Percentiles rank a stretch among this genome's conserved stretches.
These are phyloP conservation scores for Junonia oenone DNA, from an alignment of 2,888 invertebrate species.

Conservation along the genomic window DNA sequence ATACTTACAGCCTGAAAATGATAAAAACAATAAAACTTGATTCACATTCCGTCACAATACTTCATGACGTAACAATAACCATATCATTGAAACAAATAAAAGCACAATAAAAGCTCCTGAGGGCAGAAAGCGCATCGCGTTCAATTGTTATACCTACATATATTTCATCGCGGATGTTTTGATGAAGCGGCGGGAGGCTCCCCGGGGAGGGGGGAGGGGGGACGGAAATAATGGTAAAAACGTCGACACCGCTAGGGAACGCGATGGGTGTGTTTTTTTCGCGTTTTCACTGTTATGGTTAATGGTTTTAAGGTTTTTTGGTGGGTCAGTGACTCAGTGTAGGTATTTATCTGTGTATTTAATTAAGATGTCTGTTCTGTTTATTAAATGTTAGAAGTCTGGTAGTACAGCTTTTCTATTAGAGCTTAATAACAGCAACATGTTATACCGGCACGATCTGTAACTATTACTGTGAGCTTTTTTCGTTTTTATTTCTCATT, in stretches of 20 bases:
- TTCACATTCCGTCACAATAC: neutral
- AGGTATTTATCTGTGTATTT: too few relatives aligned
- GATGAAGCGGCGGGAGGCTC: slow-evolving; percentile 47
- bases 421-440: too few relatives aligned
- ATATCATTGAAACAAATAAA: slow-evolving; percentile 17
- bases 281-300: too few relatives aligned
- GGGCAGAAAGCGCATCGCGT: slow-evolving; percentile 29
- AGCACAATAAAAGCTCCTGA: slow-evolving; percentile 21
- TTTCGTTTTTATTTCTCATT: too few relatives aligned
- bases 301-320: too few relatives aligned
- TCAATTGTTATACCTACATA: slow-evolving; percentile 38
- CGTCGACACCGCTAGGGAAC: slow-evolving; percentile 41
- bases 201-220: slow-evolving; percentile 25
- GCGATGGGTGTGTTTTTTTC: too few relatives aligned
- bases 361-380: too few relatives aligned
- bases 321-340: too few relatives aligned
- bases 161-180: slow-evolving; percentile 52
- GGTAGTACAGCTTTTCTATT: too few relatives aligned
- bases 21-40: neutral
- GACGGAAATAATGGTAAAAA: slow-evolving; percentile 59
- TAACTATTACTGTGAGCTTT: neutral
- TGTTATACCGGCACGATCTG: too few relatives aligned
- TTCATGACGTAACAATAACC: neutral
- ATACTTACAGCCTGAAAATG: neutral
- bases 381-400: too few relatives aligned